phyloP scores from a whole-genome alignment of 2,888 invertebrate species.

The Cecidostiba fungosa region DNA sequence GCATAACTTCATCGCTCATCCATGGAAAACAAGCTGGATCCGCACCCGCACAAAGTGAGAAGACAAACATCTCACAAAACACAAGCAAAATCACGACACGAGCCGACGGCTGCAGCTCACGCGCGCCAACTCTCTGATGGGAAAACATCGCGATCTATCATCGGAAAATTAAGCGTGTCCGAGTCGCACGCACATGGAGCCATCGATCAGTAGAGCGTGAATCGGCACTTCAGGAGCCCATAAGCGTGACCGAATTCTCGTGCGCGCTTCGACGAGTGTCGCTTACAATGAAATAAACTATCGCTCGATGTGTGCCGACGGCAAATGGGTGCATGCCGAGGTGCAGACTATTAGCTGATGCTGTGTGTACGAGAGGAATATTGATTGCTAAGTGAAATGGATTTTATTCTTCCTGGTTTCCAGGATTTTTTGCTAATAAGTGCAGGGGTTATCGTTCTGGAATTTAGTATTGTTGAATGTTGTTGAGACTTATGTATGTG shows the following conservation, averaged over 20 bases:
- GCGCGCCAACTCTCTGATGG: background rate
- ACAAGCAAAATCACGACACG: background rate
- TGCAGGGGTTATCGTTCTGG: background rate
- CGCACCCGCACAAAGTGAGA: background rate
- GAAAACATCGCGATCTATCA: slow-evolving; percentile 56
- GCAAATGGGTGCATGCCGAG: background rate
- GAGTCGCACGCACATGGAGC: slow-evolving; percentile 27
- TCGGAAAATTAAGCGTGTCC: slow-evolving; percentile 59
- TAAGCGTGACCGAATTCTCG: slow-evolving; percentile 65
- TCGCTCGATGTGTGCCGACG: slow-evolving; percentile 28
- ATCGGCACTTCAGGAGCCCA: slow-evolving; percentile 61
- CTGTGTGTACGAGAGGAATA: background rate
- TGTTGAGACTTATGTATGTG: too few species aligned
- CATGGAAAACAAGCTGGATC: background rate
- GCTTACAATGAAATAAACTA: slow-evolving; percentile 70
- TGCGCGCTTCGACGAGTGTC: slow-evolving; percentile 51
- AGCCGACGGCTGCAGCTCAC: background rate
- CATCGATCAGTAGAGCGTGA: slow-evolving; percentile 67
- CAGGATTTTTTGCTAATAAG: background rate
- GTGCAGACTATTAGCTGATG: slow-evolving; percentile 3
- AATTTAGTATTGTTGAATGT: too few species aligned
- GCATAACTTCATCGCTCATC: background rate
- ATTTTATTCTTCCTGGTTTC: background rate
- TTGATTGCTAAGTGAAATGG: background rate
- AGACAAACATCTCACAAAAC: background rate